Percentiles rank a stretch among this genome's conserved stretches.
Evolutionary conservation across 2,888 invertebrate genomes (phyloP).

Genomic region (Agrilus mali): DNA sequence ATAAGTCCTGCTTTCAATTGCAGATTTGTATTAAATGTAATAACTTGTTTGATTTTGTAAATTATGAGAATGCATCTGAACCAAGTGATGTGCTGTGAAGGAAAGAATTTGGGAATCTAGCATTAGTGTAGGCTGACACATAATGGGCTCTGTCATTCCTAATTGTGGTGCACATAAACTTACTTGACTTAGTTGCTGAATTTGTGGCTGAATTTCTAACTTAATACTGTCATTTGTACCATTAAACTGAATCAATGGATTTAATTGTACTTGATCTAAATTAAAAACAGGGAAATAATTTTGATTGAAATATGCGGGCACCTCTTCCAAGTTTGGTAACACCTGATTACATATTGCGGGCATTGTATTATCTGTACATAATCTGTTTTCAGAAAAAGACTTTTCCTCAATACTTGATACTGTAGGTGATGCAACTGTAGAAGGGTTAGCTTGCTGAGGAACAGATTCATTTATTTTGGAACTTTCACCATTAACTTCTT

Average conservation of each 20-base stretch:
- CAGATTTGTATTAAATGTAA: too few species aligned
- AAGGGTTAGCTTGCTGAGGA: too few species aligned
- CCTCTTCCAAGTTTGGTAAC: not conserved
- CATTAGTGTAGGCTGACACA: conserved; percentile 28
- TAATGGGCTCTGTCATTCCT: conserved; percentile 25
- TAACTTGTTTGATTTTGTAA: conserved; percentile 13
- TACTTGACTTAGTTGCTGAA: conserved; percentile 23
- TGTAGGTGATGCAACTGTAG: too few species aligned
- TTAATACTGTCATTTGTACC: conserved; percentile 20
- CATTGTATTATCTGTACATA: too few species aligned
- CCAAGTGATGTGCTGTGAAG: conserved; percentile 23
- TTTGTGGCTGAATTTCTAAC: conserved; percentile 19
- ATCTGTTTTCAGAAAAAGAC: too few species aligned
- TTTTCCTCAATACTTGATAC: too few species aligned
- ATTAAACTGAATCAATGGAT: conserved; percentile 20
- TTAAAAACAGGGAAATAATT: conserved; percentile 19
- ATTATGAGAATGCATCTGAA: conserved; percentile 24
- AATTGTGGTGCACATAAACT: conserved; percentile 22
- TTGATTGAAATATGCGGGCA: conserved; percentile 11
- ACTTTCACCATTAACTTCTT: conserved; percentile 8
- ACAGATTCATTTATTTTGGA: too few species aligned
- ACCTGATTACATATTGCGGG: not conserved
- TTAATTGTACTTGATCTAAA: conserved; percentile 18
- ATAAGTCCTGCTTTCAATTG: too few species aligned
- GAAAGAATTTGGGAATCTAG: conserved; percentile 28